Evolutionary conservation across 2,888 invertebrate genomes (phyloP).

Genomic region (Pachymerium ferrugineum): DNA sequence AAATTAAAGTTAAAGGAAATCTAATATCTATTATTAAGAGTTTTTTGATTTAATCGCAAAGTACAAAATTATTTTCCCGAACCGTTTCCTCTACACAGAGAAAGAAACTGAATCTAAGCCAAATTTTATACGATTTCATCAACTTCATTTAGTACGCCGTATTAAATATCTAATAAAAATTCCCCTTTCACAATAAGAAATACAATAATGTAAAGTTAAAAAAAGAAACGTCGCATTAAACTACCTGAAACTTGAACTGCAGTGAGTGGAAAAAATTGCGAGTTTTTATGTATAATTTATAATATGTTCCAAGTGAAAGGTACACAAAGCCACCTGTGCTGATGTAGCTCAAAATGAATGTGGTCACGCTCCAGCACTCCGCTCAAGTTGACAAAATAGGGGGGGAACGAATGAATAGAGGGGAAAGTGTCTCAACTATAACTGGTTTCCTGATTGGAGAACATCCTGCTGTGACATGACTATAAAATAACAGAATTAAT

Average conservation of each 20-base stretch:
- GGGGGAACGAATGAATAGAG: neutral
- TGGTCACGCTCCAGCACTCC: neutral
- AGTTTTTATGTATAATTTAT: too few relatives aligned
- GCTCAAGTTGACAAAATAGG: neutral
- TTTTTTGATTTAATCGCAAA: too few relatives aligned
- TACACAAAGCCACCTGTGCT: conserved; percentile 8
- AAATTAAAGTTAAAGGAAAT: too few relatives aligned
- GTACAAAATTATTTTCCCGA: too few relatives aligned
- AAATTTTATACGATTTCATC: too few relatives aligned
- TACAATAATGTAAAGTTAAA: too few relatives aligned
- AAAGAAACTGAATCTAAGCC: too few relatives aligned
- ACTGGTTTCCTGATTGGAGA: neutral
- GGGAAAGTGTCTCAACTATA: neutral
- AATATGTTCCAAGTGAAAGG: neutral
- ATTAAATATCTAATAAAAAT: neutral
- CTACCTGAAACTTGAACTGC: too few relatives aligned
- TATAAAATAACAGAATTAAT: neutral
- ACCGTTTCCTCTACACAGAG: too few relatives aligned
- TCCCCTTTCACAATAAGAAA: neutral
- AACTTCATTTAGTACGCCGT: neutral
- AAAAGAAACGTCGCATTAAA: too few relatives aligned
- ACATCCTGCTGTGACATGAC: neutral
- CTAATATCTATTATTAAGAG: too few relatives aligned
- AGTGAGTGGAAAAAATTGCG: too few relatives aligned
- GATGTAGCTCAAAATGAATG: neutral